Evolutionary conservation across 2,888 invertebrate genomes (phyloP), one percentile per base, ranked within the genome.

Genomic region (Seira sanloemensis): DNA sequence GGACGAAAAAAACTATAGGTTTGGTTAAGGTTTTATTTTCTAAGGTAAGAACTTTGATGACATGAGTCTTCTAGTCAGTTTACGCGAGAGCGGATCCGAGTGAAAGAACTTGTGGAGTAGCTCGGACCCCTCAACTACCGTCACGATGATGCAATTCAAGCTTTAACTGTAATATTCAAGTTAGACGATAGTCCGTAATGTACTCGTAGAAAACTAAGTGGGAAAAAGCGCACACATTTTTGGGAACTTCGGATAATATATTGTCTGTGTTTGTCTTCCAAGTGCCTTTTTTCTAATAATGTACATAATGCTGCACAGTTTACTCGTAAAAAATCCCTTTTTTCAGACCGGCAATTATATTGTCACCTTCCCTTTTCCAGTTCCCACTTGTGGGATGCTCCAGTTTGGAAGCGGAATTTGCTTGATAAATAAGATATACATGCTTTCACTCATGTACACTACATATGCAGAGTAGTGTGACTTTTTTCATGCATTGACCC

Each of bases 41-140:
- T 58, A n/a, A n/a, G 12, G n/a, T 9, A 37, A 12, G 12, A 37
- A 37, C n/a, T 58, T 58, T 78, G 12, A 79, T 76, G 84, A 84
- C 84, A 75, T 84, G 84, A 84, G 84, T 84, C 54, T 66, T 79
- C 84, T 84, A 84, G 84, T 84, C 84, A 84, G 72, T 71, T n/a
- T n/a, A n/a, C n/a, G n/a, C n/a, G n/a, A n/a, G n/a, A n/a, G n/a
- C n/a, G n/a, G n/a, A n/a, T n/a, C n/a, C n/a, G n/a, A n/a, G n/a
- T n/a, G n/a, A n/a, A n/a, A n/a, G n/a, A n/a, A n/a, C n/a, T n/a
- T n/a, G n/a, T n/a, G n/a, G n/a, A 78, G 77, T 75, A 75, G 69
- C 78, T 78, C 72, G n/a, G n/a, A n/a, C n/a, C n/a, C n/a, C n/a
- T n/a, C n/a, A n/a, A n/a, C n/a, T n/a, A n/a, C n/a, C n/a, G 58